Conservation (phyloP, 2,797 vertebrate species). For the Peromyscus aztecus region DNA sequence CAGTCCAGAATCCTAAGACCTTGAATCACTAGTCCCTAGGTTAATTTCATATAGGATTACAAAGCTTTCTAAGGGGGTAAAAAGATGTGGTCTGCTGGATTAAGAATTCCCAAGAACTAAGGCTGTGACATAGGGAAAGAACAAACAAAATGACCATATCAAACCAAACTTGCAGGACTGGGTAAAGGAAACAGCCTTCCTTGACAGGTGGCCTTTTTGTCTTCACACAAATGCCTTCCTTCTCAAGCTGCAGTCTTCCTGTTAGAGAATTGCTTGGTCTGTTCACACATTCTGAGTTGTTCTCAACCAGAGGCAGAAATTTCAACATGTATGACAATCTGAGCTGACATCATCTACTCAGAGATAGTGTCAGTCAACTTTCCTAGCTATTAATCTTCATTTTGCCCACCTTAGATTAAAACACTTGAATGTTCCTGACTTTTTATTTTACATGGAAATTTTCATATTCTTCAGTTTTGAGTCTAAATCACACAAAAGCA, state of each 20-base stretch:
- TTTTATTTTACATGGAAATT: conserved; percentile 20
- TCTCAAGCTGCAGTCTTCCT: background rate
- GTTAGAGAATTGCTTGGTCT: background rate
- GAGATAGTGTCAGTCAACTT: background rate
- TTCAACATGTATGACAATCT: background rate
- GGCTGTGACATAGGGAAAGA: background rate
- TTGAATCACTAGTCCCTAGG: background rate
- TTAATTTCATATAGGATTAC: conserved; percentile 32
- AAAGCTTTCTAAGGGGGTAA: background rate
- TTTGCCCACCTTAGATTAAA: background rate
- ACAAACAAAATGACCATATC: background rate
- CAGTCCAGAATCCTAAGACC: background rate
- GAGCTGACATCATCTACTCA: background rate
- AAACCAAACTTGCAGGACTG: background rate
- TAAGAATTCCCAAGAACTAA: background rate
- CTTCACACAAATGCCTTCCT: background rate
- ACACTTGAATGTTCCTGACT: background rate
- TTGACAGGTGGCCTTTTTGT: background rate
- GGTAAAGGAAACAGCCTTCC: background rate
- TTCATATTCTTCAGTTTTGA: conserved; percentile 3
- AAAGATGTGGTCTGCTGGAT: background rate
- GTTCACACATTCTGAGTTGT: background rate
- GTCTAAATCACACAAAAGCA: background rate
- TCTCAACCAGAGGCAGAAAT: background rate
- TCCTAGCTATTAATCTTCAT: background rate